phyloP scores from a whole-genome alignment of 2,888 invertebrate species.

The Sussaba pulchella region DNA sequence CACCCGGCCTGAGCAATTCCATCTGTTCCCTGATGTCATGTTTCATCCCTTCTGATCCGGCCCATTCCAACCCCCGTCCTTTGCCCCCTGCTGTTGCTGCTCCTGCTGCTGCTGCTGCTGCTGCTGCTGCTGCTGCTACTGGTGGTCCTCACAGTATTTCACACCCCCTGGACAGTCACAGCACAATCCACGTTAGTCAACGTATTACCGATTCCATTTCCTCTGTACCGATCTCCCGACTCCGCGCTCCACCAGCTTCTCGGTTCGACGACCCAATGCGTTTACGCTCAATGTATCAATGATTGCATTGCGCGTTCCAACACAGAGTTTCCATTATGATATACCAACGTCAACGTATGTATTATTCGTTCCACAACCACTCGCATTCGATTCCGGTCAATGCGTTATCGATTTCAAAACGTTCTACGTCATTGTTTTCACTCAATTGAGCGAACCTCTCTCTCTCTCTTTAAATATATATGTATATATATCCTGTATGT shows the following conservation, averaged over 20 bases:
- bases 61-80: constrained; percentile 8
- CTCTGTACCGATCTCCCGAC: constrained; percentile 60
- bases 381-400: constrained; percentile 69
- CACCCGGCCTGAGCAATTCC: constrained; percentile 63
- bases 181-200: constrained; percentile 69
- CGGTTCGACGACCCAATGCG: constrained; percentile 14
- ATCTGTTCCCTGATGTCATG: constrained; percentile 66
- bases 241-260: constrained; percentile 4
- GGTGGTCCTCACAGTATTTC: constrained; percentile 14
- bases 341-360: constrained; percentile 69
- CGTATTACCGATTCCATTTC: constrained; percentile 70
- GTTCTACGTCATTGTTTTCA: constrained; percentile 70
- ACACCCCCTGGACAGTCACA: constrained; percentile 54
- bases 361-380: constrained; percentile 68
- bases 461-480: not conserved
- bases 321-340: constrained; percentile 68
- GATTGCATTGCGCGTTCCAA: constrained; percentile 67
- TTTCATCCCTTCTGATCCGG: constrained; percentile 54
- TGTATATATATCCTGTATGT: not conserved
- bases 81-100: constrained; percentile 23
- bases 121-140: not conserved
- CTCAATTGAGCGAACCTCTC: constrained; percentile 61
- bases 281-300: constrained; percentile 70
- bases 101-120: constrained; percentile 10
- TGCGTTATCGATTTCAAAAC: constrained; percentile 68